Conservation (phyloP, 2,888 invertebrate genomes). For the Dasysyrphus albostriatus region DNA sequence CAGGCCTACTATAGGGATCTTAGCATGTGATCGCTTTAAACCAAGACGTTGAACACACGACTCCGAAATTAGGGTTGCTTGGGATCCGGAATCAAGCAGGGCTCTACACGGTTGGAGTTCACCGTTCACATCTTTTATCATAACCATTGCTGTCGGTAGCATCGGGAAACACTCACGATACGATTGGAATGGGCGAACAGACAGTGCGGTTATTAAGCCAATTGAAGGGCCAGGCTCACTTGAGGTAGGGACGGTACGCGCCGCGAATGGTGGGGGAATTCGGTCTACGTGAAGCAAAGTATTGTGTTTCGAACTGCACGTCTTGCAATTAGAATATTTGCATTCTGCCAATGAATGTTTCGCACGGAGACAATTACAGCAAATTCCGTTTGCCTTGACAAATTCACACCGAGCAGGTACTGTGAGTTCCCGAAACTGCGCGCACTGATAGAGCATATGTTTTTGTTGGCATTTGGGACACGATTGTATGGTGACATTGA, state of each 20-base stretch:
- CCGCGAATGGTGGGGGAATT: neutral
- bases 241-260: neutral
- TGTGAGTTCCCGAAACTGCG: no score
- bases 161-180: conserved; percentile 14
- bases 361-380: no score
- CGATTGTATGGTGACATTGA: no score
- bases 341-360: no score
- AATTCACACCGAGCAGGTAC: no score
- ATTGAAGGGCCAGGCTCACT: neutral
- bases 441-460: no score
- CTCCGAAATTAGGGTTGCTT: conserved; percentile 37
- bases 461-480: no score
- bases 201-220: neutral
- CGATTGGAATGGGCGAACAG: neutral
- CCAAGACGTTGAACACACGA: conserved; percentile 32
- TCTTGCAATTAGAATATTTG: conserved; percentile 37
- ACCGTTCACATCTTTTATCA: conserved; percentile 15
- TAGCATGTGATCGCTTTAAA: conserved; percentile 24
- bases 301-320: conserved; percentile 33
- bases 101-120: conserved; percentile 32
- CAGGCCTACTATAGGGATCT: conserved; percentile 16
- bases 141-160: conserved; percentile 46
- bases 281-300: conserved; percentile 33
- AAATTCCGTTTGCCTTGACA: no score
- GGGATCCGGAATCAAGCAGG: conserved; percentile 40